Evolutionary conservation across 2,888 invertebrate species (phyloP).

Genomic region (Scaptomyza reducta): DNA sequence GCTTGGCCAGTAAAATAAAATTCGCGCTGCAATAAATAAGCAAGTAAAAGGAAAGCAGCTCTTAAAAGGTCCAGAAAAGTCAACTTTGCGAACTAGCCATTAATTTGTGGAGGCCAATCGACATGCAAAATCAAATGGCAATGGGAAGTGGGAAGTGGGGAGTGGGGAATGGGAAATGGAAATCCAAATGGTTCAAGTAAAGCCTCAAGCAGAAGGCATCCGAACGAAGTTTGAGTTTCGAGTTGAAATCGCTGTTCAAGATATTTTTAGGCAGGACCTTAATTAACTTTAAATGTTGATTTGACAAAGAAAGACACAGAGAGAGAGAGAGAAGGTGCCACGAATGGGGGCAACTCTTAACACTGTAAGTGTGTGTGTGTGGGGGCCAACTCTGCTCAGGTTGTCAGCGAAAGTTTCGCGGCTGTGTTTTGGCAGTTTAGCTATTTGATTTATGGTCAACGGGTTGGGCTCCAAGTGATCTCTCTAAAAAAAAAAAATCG

Average conservation of each 20-base stretch:
- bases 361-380: not conserved
- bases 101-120: constrained; percentile 60
- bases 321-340: constrained; percentile 14
- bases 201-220: constrained; percentile 3
- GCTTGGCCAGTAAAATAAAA: not conserved
- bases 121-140: constrained; percentile 64
- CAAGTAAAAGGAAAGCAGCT: constrained; percentile 24
- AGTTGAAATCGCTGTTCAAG: constrained; percentile 15
- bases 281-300: constrained; percentile 67
- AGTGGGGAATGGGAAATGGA: constrained; percentile 2
- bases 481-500: constrained; percentile 33
- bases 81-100: constrained; percentile 49
- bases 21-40: constrained; percentile 14
- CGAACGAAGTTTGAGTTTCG: no score
- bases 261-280: constrained; percentile 54
- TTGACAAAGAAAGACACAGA: not conserved
- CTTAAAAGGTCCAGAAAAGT: constrained; percentile 36
- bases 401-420: constrained; percentile 62
- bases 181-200: not conserved
- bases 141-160: constrained; percentile 7
- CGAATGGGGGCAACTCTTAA: constrained; percentile 13
- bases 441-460: constrained; percentile 49
- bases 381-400: constrained; percentile 60
- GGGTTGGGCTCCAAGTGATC: constrained; percentile 14
- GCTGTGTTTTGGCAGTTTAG: constrained; percentile 22